Percentiles rank a stretch among this genome's conserved stretches.
These are phyloP conservation scores for Drosophila antonietae DNA, from an alignment of 2,888 invertebrate genomes.

Conservation along the genomic window DNA sequence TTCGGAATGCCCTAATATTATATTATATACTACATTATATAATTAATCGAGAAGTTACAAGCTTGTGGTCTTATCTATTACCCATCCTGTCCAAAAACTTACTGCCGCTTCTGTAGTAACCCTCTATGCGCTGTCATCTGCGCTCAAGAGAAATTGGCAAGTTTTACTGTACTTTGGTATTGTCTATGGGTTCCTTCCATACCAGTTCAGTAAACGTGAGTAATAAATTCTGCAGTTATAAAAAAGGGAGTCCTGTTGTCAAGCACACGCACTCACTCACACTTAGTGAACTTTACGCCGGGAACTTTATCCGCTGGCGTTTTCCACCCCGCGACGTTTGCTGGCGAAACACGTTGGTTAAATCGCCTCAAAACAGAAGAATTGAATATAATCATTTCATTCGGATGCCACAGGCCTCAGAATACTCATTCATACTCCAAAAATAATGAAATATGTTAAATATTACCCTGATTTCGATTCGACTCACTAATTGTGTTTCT, in stretches of 20 bases:
- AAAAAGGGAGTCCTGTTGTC: conserved; percentile 47
- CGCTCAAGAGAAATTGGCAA: conserved; percentile 22
- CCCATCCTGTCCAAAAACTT: background rate
- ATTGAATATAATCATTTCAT: conserved; percentile 30
- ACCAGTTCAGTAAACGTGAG: conserved; percentile 33
- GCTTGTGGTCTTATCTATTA: background rate
- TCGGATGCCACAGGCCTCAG: background rate
- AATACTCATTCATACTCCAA: background rate
- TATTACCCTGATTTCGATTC: background rate
- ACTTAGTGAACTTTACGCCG: conserved; percentile 9
- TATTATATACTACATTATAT: background rate
- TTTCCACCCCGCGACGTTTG: conserved; percentile 80
- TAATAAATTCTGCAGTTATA: conserved; percentile 39
- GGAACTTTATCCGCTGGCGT: conserved; percentile 37
- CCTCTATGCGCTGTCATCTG: background rate
- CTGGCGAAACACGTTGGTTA: conserved; percentile 71
- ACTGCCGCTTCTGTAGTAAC: background rate
- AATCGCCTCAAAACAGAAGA: conserved; percentile 53
- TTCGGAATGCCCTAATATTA: background rate
- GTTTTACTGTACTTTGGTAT: conserved; percentile 69
- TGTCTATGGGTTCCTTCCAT: conserved; percentile 5
- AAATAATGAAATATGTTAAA: background rate
- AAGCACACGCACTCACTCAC: conserved; percentile 47
- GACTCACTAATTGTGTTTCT: too few species aligned
- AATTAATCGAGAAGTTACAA: background rate